Evolutionary conservation across 2,113 vertebrate genomes (phyloP), one percentile per base, ranked within the genome.

Genomic region (Arothron firmamentum): DNA sequence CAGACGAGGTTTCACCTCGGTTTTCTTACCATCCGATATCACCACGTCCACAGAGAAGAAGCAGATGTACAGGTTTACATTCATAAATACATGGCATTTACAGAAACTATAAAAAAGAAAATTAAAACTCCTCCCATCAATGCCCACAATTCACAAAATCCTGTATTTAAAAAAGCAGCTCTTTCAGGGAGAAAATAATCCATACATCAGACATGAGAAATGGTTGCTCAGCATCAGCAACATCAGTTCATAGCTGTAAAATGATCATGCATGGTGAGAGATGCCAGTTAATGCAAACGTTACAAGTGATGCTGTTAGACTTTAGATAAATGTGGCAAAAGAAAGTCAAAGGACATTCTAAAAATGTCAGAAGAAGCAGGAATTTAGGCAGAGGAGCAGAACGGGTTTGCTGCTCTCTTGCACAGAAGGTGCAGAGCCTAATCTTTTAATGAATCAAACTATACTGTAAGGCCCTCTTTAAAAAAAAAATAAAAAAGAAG

Each of bases 81-180:
- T 85, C 82, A 87, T 72, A 83, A 83, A 83, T 79, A 78, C 75
- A 61, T 51, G 62, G 42, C 25, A 61, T 64, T 23, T 73, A 73
- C 48, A 79, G 43, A 65, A 68, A 68, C 79, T 23, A 65, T 56
- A 41, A 65, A 76, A 47, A 71, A 52, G 48, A 14, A 5, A 51
- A 56, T 58, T 0, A 55, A 68, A 68, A 77, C 10, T 46, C 17
- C 47, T 61, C 51, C 59, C 52, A 60, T 21, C 31, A 63, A 67
- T 38, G 46, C 12, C 45, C 45, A 47, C 16, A 47, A 4, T 47
- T 47, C 15, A 16, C n/a, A 47, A 6, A 47, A 38, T 31, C 1
- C 3, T 38, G 11, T 57, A 18, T 31, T 45, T 21, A 57, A 13
- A 71, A 68, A 49, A 5, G 46, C 13, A 23, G 52, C 56, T 18